Base-by-base conservation (phyloP, 2,888 invertebrate genomes). In the Oligia fasciuncula region DNA sequence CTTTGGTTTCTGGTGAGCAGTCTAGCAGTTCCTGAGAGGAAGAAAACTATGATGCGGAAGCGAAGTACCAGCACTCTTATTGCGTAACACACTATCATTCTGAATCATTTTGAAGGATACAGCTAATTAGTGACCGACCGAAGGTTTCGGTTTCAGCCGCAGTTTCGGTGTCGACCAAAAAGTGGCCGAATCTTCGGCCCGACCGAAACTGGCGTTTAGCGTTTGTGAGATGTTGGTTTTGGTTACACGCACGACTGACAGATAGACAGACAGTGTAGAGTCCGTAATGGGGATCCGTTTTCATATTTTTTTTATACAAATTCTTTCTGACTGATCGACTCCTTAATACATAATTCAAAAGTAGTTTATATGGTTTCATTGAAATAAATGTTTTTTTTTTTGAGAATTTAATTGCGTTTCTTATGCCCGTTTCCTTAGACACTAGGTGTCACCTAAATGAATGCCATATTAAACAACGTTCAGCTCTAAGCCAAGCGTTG, bases 21-120 rank as follows among this genome's bases (percentile, higher is more conserved):
- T 93, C 93, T 4, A 93, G 63, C 17, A 94, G 57, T 80, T 93
- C 90, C 92, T 93, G 81, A n/a, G 8, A 66, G 1, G 8, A 66
- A 19, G n/a, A 62, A 14, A 51, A 35, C 23, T 54, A 54, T 70
- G 51, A 54, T 70, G 14, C 5, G 14, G 35, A 35, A 51, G 51
- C 8, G 69, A 35, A 69, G 2, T 13, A 49, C 3, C 29, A 6
- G 46, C 4, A 57, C n/a, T 9, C 1, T 11, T 57, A n/a, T 4
- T n/a, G 57, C 23, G 23, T 57, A 57, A 11, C 23, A 57, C 9
- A 23, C 11, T 57, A 4, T 23, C 3, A 57, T 9, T n/a, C 23
- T 57, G 57, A 57, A 57, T n/a, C 0, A 57, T n/a, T 57, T 57
- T n/a, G 57, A 57, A 23, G 3, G 11, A n/a, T 57, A 29, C n/a